Conservation (phyloP, 2,888 invertebrate genomes). For the Pollenia angustigena region DNA sequence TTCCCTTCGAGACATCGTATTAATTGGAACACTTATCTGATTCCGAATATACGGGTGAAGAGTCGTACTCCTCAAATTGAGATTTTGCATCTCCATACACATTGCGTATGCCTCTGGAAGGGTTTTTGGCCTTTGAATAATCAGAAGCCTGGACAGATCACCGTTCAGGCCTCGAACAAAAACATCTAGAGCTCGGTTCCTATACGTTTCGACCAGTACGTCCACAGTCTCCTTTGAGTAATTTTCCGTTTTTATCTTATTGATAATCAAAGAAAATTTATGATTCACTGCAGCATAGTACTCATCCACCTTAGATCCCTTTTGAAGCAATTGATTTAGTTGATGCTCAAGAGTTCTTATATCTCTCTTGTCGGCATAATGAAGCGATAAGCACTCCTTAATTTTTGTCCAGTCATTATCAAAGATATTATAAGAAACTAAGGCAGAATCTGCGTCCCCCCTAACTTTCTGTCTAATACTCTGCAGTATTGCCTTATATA, state of each 20-base stretch:
- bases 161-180: not conserved
- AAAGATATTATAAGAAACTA: too few species aligned
- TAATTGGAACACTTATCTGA: slow-evolving; percentile 2
- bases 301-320: too few species aligned
- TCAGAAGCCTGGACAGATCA: not conserved
- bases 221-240: not conserved
- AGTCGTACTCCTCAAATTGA: not conserved
- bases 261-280: not conserved
- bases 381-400: too few species aligned
- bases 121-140: not conserved
- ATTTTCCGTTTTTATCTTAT: not conserved
- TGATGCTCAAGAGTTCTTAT: too few species aligned
- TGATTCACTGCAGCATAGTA: too few species aligned
- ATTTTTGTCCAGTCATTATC: too few species aligned
- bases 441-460: too few species aligned
- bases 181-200: not conserved
- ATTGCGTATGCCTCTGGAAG: not conserved
- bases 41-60: not conserved
- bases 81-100: slow-evolving; percentile 24
- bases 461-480: too few species aligned
- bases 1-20: slow-evolving; percentile 2
- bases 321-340: too few species aligned
- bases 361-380: too few species aligned
- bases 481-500: too few species aligned
- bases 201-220: not conserved